A percentile compares a stretch with the other conserved stretches of the same genome.
Conservation (phyloP, 2,113 vertebrate genomes). For the Opisthocomus hoazin region DNA sequence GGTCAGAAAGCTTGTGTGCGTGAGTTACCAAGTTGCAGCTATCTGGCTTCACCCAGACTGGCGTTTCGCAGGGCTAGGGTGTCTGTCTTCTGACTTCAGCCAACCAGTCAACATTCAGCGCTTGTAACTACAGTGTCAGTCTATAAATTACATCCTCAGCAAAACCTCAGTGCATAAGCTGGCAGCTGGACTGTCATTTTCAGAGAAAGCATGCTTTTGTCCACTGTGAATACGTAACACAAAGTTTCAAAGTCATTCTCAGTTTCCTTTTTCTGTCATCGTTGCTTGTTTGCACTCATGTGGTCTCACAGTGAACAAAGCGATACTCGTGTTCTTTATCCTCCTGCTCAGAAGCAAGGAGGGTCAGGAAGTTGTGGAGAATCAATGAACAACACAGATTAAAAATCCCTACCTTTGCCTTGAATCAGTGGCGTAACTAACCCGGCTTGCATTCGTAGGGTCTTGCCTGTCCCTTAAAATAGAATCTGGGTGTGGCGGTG, state of each 20-base stretch:
- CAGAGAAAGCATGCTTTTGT: neutral
- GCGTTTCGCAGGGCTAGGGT: neutral
- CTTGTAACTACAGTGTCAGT: neutral
- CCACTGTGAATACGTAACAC: accelerated
- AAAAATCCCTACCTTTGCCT: neutral
- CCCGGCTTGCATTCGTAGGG: neutral
- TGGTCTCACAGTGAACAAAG: neutral
- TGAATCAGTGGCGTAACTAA: neutral
- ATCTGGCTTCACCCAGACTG: neutral
- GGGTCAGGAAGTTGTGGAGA: neutral
- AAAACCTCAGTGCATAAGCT: neutral
- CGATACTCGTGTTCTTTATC: neutral
- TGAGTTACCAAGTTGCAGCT: neutral
- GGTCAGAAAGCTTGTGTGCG: neutral
- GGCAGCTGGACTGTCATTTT: neutral
- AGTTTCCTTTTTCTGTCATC: neutral
- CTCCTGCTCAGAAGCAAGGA: neutral
- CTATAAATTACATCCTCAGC: neutral
- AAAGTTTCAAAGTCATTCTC: neutral
- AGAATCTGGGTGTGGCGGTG: neutral
- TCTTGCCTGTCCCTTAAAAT: neutral
- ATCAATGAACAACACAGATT: neutral
- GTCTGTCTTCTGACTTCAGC: neutral
- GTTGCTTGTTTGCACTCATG: neutral
- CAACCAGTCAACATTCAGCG: neutral